phyloP scores from a whole-genome alignment of 2,113 vertebrate genomes.

The Jacana jacana region DNA sequence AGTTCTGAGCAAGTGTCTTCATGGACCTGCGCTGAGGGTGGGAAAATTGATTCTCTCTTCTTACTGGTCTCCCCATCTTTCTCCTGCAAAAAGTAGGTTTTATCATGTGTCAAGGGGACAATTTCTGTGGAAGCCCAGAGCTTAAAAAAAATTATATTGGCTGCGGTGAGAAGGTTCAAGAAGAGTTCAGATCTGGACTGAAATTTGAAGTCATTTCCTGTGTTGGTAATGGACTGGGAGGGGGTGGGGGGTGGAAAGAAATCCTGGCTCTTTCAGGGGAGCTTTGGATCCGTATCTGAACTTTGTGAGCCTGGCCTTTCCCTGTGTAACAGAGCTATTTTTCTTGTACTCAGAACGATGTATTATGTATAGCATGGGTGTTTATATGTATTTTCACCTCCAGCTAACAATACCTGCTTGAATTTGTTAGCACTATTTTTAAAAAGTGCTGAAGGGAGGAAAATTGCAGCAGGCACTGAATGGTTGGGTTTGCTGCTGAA shows the following conservation, averaged over 20 bases:
- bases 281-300: conserved; percentile 21
- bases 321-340: neutral
- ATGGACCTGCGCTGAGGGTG: neutral
- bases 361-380: conserved; percentile 6
- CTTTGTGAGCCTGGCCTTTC: neutral
- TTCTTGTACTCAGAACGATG: conserved; percentile 19
- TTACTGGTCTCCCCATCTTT: neutral
- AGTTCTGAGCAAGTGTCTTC: neutral
- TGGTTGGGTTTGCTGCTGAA: neutral
- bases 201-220: conserved; percentile 43
- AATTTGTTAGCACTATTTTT: conserved; percentile 31
- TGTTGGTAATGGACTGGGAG: neutral
- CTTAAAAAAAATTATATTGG: conserved; percentile 1
- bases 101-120: neutral
- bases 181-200: neutral
- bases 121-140: neutral
- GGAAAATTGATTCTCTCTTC: neutral
- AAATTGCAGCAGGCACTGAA: neutral
- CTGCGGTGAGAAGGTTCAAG: conserved; percentile 28
- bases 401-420: conserved; percentile 43
- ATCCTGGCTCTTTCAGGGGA: neutral
- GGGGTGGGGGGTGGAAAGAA: neutral
- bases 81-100: neutral
- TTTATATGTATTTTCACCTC: conserved; percentile 54
- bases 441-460: conserved; percentile 32